Percentiles rank a stretch among this genome's conserved stretches.
These are phyloP conservation scores for Zygothrica quintamaculata DNA, from an alignment of 2,888 invertebrate species.

Conservation along the genomic window DNA sequence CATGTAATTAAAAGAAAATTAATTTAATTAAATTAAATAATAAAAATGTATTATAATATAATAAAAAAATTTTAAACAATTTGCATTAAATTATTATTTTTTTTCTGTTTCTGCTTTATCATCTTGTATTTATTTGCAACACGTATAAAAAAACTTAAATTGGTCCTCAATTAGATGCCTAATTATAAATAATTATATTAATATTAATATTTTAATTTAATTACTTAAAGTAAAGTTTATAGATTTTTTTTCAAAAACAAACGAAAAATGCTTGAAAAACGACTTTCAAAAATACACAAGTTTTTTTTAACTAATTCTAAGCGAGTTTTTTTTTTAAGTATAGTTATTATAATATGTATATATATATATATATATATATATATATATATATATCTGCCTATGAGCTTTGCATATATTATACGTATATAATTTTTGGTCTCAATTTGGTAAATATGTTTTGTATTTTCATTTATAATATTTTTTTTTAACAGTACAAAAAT, in stretches of 20 bases:
- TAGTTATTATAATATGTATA: constrained; percentile 15
- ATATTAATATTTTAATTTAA: constrained; percentile 19
- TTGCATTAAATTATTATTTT: constrained; percentile 7
- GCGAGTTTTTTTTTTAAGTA: constrained; percentile 39
- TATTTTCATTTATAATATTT: constrained; percentile 9
- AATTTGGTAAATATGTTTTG: constrained; percentile 63
- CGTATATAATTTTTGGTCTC: constrained; percentile 64
- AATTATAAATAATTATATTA: constrained; percentile 4
- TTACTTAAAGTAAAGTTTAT: constrained; percentile 24
- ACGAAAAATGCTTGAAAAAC: constrained; percentile 40
- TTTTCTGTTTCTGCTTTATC: constrained; percentile 19
- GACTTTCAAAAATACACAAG: constrained; percentile 35
- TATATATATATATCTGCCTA: constrained; percentile 8
- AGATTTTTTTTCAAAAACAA: constrained; percentile 5
- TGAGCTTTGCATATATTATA: constrained; percentile 9
- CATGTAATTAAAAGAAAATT: constrained; percentile 7
- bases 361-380: constrained; percentile 10
- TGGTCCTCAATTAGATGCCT: too few relatives aligned
- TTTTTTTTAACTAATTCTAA: constrained; percentile 13
- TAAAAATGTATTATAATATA: constrained; percentile 5
- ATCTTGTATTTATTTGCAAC: constrained; percentile 57
- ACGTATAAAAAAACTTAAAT: constrained; percentile 63
- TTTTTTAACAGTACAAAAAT: constrained; percentile 32
- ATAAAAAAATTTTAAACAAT: neutral
- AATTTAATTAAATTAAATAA: constrained; percentile 2